Percentiles rank a stretch among this genome's conserved stretches.
These are phyloP conservation scores for Stomatorhinus ivindoensis DNA, from an alignment of 2,113 vertebrate species.

Conservation along the genomic window DNA sequence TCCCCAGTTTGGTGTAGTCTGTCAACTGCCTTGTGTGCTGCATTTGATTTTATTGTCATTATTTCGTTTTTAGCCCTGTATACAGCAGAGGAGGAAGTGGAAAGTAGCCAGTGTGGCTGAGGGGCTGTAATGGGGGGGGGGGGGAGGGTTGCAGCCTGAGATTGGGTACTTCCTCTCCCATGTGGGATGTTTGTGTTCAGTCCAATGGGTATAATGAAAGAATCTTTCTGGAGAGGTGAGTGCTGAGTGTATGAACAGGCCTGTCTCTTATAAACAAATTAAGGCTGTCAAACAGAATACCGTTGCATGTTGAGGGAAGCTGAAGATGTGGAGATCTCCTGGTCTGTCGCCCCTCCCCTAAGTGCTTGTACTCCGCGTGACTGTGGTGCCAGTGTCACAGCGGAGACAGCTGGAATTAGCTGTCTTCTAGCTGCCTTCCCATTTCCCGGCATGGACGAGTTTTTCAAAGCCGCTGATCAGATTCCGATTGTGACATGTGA, in stretches of 20 bases:
- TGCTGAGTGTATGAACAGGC: not conserved
- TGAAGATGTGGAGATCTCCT: slow-evolving; percentile 51
- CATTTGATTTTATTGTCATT: slow-evolving; percentile 1
- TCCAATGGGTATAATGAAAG: not conserved
- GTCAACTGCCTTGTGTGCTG: not conserved
- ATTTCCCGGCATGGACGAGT: slow-evolving; percentile 32
- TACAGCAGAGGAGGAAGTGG: not conserved
- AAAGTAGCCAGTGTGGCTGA: not conserved
- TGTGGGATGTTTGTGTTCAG: not conserved
- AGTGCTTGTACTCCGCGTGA: slow-evolving; percentile 12
- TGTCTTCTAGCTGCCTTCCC: slow-evolving; percentile 46
- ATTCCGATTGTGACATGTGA: not conserved
- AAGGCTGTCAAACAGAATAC: slow-evolving; percentile 62
- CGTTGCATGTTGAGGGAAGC: slow-evolving; percentile 67
- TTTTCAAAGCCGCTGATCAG: not conserved
- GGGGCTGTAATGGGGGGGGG: not conserved
- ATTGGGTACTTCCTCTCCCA: not conserved
- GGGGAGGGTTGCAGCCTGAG: not conserved
- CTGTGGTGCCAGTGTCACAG: slow-evolving; percentile 44
- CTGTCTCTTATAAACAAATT: slow-evolving; percentile 64
- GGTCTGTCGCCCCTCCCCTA: slow-evolving; percentile 50
- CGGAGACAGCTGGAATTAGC: slow-evolving; percentile 65
- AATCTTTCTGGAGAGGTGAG: not conserved
- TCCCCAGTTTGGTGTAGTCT: slow-evolving; percentile 24
- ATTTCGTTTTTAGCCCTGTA: not conserved